Base-by-base conservation (phyloP, 2,113 vertebrate genomes). In the Etia nguti region DNA sequence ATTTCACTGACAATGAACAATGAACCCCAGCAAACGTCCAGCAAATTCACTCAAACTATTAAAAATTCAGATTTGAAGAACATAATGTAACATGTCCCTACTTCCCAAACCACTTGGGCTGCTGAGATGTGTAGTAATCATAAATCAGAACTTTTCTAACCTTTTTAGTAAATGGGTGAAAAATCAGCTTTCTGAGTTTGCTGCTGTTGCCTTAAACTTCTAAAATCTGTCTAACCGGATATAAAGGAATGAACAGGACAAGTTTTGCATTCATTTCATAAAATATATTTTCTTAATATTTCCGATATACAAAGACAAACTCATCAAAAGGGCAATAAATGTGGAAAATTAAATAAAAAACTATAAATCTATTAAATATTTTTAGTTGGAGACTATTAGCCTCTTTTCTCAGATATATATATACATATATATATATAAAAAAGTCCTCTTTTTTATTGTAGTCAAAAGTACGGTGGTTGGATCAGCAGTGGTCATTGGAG, bases 301-400 rank as follows among this genome's bases (percentile, higher is more conserved):
- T 88, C 77, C 93, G 92, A 93, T 94, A 86, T 93, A 94, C 89
- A 96, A 90, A 89, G 70, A 80, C 54, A 46, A 88, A 87, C 82
- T 57, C 75, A 90, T 77, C 38, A 81, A 86, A 95, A 95, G 89
- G 94, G 90, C 92, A 88, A 90, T 85, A 52, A 50, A 82, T 31
- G 91, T 90, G 89, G 56, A 89, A 91, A 91, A 85, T 96, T 97
- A 96, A 97, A 97, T 97, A 43, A 75, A 75, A 73, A 96, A 85
- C 92, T 94, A 95, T 96, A 96, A 92, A 92, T 96, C 93, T 95
- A 94, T 95, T 95, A 96, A 96, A 96, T 96, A 96, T 82, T 75
- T 75, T 79, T 94, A 91, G 81, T 82, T 50, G 84, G 81, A 90
- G 87, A 79, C 79, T 8, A 6, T 12, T 3, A 68, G 82, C 46